Evolutionary conservation across 2,113 vertebrate species (phyloP).

Genomic region (Zapus hudsonius): DNA sequence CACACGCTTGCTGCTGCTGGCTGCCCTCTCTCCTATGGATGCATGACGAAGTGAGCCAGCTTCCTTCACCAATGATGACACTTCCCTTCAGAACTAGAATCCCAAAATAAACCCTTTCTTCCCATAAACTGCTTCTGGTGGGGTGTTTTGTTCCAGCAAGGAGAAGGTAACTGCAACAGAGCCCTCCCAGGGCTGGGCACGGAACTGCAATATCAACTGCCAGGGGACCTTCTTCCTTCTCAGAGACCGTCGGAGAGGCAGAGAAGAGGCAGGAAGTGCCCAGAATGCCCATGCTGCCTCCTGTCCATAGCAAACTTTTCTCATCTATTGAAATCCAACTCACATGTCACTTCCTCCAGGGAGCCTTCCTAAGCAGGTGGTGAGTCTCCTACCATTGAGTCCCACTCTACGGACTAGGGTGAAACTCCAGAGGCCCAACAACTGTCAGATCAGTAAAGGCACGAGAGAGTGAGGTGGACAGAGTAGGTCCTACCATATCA

Average conservation of each 20-base stretch:
- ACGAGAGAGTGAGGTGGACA: no score
- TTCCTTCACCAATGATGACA: no score
- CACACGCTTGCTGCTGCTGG: neutral
- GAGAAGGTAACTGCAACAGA: no score
- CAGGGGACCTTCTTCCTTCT: neutral
- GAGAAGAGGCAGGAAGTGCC: neutral
- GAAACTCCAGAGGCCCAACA: neutral
- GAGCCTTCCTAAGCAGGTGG: neutral
- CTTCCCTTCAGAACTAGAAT: no score
- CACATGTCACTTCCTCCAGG: conserved; percentile 4
- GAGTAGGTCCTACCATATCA: neutral
- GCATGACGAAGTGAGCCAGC: no score
- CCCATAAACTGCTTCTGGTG: no score
- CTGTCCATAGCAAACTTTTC: no score
- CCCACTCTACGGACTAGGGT: neutral
- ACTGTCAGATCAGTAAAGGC: neutral
- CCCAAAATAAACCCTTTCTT: no score
- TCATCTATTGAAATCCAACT: neutral
- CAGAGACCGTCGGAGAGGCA: neutral
- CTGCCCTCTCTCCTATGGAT: no score
- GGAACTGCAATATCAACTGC: neutral
- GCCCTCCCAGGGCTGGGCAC: neutral
- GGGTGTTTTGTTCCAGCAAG: no score
- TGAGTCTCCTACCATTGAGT: neutral
- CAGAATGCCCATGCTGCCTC: neutral